These are phyloP conservation scores for Coregonus ussuriensis DNA, from an alignment of 2,797 vertebrate genomes.

Conservation along the genomic window DNA sequence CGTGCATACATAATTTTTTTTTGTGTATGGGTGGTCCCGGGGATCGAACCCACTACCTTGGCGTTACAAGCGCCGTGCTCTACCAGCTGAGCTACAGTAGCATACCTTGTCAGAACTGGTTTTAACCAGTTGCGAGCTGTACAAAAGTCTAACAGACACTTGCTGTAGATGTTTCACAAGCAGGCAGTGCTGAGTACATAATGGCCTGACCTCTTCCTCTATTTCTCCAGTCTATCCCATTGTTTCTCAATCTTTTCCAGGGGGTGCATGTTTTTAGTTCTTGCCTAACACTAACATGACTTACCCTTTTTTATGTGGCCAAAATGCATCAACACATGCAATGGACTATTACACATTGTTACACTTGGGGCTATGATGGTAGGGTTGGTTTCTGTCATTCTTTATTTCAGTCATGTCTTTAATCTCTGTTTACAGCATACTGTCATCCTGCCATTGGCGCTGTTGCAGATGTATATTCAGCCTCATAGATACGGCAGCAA, in stretches of 20 bases:
- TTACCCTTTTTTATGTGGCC: not conserved
- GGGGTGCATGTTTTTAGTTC: not conserved
- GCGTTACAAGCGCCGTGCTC: too few species aligned
- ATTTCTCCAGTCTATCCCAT: not conserved
- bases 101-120: not conserved
- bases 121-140: not conserved
- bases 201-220: not conserved
- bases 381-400: not conserved
- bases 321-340: not conserved
- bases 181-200: not conserved
- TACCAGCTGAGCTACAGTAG: not conserved
- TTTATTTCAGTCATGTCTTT: not conserved
- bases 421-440: constrained; percentile 53
- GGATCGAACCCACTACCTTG: too few species aligned
- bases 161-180: not conserved
- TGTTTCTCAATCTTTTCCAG: not conserved
- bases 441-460: constrained; percentile 59
- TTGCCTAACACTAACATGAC: not conserved
- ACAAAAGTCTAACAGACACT: not conserved
- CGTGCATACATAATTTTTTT: too few species aligned
- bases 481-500: constrained; percentile 50
- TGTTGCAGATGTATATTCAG: constrained; percentile 59
- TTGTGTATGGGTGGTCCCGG: too few species aligned
- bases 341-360: not conserved
- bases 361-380: not conserved